Conservation (phyloP, 2,888 invertebrate genomes). For the Muschampia plurimacula region DNA sequence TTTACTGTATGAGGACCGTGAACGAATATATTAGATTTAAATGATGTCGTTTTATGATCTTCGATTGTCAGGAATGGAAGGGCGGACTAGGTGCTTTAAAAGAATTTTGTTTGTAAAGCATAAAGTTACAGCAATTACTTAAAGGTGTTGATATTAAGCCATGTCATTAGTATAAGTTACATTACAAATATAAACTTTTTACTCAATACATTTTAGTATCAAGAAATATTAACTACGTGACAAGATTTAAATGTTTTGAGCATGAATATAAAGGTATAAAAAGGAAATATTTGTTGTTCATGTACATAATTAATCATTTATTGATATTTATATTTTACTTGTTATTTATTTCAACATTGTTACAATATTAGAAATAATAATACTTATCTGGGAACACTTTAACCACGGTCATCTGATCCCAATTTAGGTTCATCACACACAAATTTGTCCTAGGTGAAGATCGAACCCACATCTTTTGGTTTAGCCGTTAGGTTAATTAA, state of each 20-base stretch:
- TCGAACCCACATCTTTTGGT: too few relatives aligned
- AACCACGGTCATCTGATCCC: too few relatives aligned
- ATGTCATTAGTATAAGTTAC: neutral
- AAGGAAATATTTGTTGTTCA: too few relatives aligned
- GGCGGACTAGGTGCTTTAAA: slow-evolving; percentile 26
- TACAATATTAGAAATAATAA: too few relatives aligned
- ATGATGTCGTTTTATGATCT: slow-evolving; percentile 48
- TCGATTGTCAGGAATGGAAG: slow-evolving; percentile 45
- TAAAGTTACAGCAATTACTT: slow-evolving; percentile 16
- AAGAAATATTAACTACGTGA: neutral
- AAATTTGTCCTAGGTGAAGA: too few relatives aligned
- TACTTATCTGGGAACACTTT: too few relatives aligned
- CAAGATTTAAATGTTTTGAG: neutral
- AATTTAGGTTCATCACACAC: too few relatives aligned
- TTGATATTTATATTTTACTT: too few relatives aligned
- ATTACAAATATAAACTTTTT: neutral
- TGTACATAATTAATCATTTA: too few relatives aligned
- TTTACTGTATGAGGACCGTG: slow-evolving; percentile 58
- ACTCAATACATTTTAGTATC: neutral
- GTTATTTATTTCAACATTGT: too few relatives aligned
- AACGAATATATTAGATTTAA: slow-evolving; percentile 61
- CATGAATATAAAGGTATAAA: neutral
- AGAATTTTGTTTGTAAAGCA: slow-evolving; percentile 4
- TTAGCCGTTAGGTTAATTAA: too few relatives aligned
- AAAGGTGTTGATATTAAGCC: slow-evolving; percentile 20